Evolutionary conservation across 1,140 invertebrate genomes (phyloP).

Genomic region (Brachionus paranguensis): DNA sequence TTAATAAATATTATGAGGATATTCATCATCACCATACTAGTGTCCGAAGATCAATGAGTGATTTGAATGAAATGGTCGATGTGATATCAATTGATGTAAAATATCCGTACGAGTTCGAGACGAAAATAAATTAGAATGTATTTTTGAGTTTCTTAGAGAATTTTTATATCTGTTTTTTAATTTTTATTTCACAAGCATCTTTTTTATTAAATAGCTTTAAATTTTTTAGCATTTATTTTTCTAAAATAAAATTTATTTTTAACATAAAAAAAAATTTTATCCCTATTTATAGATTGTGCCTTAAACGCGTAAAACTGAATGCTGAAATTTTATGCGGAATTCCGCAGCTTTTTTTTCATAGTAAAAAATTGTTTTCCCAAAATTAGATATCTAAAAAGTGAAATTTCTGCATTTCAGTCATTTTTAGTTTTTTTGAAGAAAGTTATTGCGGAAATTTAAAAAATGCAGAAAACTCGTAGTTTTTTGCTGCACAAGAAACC

Average conservation of each 20-base stretch:
- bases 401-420: too few relatives aligned
- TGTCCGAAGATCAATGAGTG: neutral
- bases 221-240: neutral
- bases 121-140: neutral
- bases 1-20: slow-evolving; percentile 10
- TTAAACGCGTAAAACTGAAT: too few relatives aligned
- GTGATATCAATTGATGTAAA: slow-evolving; percentile 19
- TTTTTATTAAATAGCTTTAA: neutral
- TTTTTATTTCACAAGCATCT: neutral
- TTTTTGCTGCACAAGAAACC: too few relatives aligned
- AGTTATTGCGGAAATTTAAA: too few relatives aligned
- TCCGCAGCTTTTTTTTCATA: too few relatives aligned
- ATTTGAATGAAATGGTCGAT: slow-evolving; percentile 22
- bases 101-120: slow-evolving; percentile 13
- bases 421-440: too few relatives aligned
- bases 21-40: slow-evolving; percentile 12
- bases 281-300: too few relatives aligned
- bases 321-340: too few relatives aligned
- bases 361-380: too few relatives aligned
- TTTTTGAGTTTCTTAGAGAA: neutral
- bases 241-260: neutral
- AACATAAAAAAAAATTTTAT: neutral
- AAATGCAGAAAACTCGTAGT: too few relatives aligned
- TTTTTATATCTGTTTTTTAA: neutral
- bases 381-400: too few relatives aligned